Conservation (phyloP, 2,113 vertebrate genomes). For the Mystacornis crossleyi region DNA sequence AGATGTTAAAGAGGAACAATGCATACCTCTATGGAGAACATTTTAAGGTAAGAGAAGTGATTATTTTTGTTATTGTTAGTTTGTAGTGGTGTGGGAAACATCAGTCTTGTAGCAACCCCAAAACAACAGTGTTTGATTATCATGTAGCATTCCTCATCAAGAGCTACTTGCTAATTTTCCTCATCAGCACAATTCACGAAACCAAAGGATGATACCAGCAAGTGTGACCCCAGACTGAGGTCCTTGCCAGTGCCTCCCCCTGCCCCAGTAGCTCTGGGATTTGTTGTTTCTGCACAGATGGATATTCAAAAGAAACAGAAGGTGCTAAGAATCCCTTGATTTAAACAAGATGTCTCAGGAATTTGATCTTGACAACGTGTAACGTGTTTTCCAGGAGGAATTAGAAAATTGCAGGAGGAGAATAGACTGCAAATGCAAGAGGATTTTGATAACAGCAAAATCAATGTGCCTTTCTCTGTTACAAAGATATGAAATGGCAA, state of each 20-base stretch:
- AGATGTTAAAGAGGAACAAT: fast-evolving
- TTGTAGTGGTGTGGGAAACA: fast-evolving
- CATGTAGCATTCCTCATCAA: fast-evolving
- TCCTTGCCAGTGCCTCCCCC: not conserved
- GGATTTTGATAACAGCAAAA: slow-evolving; percentile 34
- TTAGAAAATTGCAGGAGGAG: slow-evolving; percentile 24
- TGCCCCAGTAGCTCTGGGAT: not conserved
- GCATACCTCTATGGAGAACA: fast-evolving
- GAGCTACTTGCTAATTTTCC: not conserved
- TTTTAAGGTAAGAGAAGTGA: fast-evolving
- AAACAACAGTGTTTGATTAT: too few species aligned
- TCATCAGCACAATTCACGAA: not conserved
- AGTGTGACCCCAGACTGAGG: not conserved
- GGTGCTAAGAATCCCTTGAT: slow-evolving; percentile 56
- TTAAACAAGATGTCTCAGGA: slow-evolving; percentile 67
- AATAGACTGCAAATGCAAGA: slow-evolving; percentile 17
- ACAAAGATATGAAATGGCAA: not conserved
- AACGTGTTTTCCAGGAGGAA: slow-evolving; percentile 41
- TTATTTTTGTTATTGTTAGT: fast-evolving
- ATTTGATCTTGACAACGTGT: slow-evolving; percentile 46
- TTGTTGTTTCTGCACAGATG: slow-evolving; percentile 39
- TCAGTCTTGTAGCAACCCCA: fast-evolving
- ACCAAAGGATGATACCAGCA: not conserved
- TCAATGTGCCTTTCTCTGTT: not conserved
- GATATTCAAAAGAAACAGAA: slow-evolving; percentile 57